These are phyloP conservation scores for Coronaproctus castanopsis DNA, from an alignment of 2,888 invertebrate genomes.

Conservation along the genomic window DNA sequence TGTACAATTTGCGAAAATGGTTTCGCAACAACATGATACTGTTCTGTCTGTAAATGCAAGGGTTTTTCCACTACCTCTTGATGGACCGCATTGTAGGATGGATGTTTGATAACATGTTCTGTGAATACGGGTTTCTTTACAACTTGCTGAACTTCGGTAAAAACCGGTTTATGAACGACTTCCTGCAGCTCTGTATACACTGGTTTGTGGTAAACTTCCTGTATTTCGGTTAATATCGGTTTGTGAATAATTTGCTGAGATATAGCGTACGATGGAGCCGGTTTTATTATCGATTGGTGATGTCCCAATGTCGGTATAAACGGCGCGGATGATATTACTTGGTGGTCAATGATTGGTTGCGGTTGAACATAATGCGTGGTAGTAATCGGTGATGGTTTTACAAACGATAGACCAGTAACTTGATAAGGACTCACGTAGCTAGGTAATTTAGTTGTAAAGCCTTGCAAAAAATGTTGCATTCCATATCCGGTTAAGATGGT, in stretches of 20 bases:
- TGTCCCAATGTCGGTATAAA: background rate
- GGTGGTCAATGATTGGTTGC: background rate
- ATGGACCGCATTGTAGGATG: conserved; percentile 6
- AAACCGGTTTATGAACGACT: conserved; percentile 13
- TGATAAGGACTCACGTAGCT: background rate
- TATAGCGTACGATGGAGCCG: conserved; percentile 2
- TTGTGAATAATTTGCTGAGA: conserved; percentile 15
- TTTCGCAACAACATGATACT: conserved; percentile 2
- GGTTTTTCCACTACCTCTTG: conserved; percentile 11
- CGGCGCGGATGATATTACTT: too few relatives aligned
- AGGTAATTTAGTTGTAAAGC: background rate
- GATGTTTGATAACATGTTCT: conserved; percentile 11
- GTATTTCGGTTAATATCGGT: conserved; percentile 12
- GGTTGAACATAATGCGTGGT: background rate
- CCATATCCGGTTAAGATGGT: background rate
- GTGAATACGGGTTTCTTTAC: conserved; percentile 13
- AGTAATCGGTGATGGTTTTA: background rate
- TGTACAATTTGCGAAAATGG: conserved; percentile 8
- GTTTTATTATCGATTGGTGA: background rate
- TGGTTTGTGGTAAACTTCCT: conserved; percentile 13
- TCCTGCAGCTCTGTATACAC: conserved; percentile 12
- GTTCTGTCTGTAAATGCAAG: conserved; percentile 1
- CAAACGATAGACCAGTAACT: background rate
- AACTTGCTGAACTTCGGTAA: conserved; percentile 13
- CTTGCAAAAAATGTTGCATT: background rate